Percentiles rank a stretch among this genome's conserved stretches.
Conservation (phyloP, 2,113 vertebrate species). For the Thinocorus orbignyianus region DNA sequence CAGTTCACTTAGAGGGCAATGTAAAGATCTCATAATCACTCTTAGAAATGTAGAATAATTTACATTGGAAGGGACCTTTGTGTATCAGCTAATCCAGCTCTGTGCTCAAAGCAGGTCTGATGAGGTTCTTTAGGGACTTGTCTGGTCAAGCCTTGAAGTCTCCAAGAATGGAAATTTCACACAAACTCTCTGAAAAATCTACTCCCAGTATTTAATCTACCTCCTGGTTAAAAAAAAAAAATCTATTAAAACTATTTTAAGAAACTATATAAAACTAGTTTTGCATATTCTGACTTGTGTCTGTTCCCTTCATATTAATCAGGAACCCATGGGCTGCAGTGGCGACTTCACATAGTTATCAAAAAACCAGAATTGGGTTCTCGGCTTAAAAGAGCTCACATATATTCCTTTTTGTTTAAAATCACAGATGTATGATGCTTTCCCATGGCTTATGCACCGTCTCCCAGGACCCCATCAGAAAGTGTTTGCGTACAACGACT, state of each 20-base stretch:
- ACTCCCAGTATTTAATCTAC: background rate
- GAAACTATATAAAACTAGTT: no score
- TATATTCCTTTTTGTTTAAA: background rate
- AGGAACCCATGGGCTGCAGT: background rate
- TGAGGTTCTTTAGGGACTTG: background rate
- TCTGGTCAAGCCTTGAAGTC: background rate
- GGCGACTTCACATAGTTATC: background rate
- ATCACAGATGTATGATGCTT: slow-evolving; percentile 61
- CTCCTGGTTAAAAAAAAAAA: background rate
- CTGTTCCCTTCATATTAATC: background rate
- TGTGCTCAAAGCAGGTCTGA: background rate
- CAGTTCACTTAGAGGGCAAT: background rate
- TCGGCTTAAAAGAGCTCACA: background rate
- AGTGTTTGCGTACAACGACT: slow-evolving; percentile 31
- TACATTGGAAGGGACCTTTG: background rate
- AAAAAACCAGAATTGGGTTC: background rate
- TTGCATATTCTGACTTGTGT: background rate
- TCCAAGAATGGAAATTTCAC: background rate
- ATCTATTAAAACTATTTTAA: background rate
- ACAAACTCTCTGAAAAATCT: background rate
- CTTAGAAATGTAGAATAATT: background rate
- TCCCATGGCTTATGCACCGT: slow-evolving; percentile 43
- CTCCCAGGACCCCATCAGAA: slow-evolving; percentile 66
- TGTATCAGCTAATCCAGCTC: background rate
- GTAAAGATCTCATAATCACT: background rate